phyloP scores from a whole-genome alignment of 2,888 invertebrate species.

The Heteromurus nitidus region DNA sequence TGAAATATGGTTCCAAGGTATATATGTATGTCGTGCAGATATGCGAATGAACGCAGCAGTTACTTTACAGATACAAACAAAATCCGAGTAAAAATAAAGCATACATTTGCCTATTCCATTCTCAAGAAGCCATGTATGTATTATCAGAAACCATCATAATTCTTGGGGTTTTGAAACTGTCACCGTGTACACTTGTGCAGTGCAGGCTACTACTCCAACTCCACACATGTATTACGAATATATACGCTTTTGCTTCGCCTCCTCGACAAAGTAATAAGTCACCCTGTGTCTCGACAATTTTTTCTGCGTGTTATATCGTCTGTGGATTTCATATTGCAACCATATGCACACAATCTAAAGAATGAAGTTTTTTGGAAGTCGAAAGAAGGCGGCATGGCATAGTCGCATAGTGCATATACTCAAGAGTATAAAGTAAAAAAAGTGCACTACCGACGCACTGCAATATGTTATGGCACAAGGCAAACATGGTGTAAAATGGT shows the following conservation, averaged over 20 bases:
- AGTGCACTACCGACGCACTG: no score
- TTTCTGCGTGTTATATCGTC: background rate
- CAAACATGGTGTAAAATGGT: background rate
- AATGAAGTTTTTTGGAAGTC: constrained; percentile 4
- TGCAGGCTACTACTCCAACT: background rate
- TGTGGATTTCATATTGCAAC: constrained; percentile 52
- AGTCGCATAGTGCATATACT: background rate
- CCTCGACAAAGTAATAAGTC: constrained; percentile 51
- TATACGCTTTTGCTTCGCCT: background rate
- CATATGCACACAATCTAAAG: constrained; percentile 49
- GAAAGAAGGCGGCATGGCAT: background rate
- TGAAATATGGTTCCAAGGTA: no score
- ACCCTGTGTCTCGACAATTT: constrained; percentile 15
- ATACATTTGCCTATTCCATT: no score
- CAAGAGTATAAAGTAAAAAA: no score
- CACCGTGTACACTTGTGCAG: constrained; percentile 36
- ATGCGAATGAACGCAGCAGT: no score
- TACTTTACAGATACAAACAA: no score
- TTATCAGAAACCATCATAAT: constrained; percentile 40
- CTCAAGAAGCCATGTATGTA: constrained; percentile 11
- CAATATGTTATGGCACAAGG: no score
- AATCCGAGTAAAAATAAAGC: constrained; percentile 43
- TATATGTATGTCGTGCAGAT: no score
- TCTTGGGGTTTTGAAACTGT: constrained; percentile 59
- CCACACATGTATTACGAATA: background rate